Percentiles rank a stretch among this genome's conserved stretches.
These are phyloP conservation scores for Dasysyrphus tricinctus DNA, from an alignment of 2,888 invertebrate species.

Conservation along the genomic window DNA sequence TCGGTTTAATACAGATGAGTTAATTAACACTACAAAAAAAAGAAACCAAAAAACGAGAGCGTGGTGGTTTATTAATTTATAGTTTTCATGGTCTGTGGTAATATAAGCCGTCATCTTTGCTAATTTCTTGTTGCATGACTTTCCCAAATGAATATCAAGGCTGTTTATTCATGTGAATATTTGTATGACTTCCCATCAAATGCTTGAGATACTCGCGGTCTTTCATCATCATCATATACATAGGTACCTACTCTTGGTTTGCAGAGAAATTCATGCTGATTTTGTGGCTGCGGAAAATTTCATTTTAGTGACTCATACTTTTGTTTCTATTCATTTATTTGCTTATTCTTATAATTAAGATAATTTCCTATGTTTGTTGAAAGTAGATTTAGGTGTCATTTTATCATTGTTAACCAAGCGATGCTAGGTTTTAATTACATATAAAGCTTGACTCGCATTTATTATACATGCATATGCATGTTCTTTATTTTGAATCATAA, in stretches of 20 bases:
- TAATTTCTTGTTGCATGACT: slow-evolving; percentile 73
- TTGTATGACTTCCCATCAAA: slow-evolving; percentile 67
- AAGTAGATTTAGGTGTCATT: slow-evolving; percentile 33
- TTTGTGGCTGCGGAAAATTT: slow-evolving; percentile 17
- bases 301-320: slow-evolving; percentile 33
- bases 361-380: slow-evolving; percentile 45
- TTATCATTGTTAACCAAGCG: slow-evolving; percentile 1
- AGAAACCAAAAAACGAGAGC: slow-evolving; percentile 68
- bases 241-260: slow-evolving; percentile 19
- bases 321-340: slow-evolving; percentile 18
- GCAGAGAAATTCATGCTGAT: slow-evolving; percentile 51
- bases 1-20: slow-evolving; percentile 49
- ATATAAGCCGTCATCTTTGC: slow-evolving; percentile 61
- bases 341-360: slow-evolving; percentile 39
- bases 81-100: slow-evolving; percentile 73
- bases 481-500: background rate
- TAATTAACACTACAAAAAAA: slow-evolving; percentile 60
- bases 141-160: slow-evolving; percentile 75
- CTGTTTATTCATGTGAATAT: slow-evolving; percentile 73
- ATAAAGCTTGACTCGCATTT: background rate
- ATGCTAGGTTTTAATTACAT: background rate
- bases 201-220: slow-evolving; percentile 55
- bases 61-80: slow-evolving; percentile 72
- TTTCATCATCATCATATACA: slow-evolving; percentile 8
- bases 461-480: too few species aligned